A percentile compares a stretch with the other conserved stretches of the same genome.
These are phyloP conservation scores for Amphiura filiformis DNA, from an alignment of 35 echinoderm and acorn worm species.

Conservation along the genomic window DNA sequence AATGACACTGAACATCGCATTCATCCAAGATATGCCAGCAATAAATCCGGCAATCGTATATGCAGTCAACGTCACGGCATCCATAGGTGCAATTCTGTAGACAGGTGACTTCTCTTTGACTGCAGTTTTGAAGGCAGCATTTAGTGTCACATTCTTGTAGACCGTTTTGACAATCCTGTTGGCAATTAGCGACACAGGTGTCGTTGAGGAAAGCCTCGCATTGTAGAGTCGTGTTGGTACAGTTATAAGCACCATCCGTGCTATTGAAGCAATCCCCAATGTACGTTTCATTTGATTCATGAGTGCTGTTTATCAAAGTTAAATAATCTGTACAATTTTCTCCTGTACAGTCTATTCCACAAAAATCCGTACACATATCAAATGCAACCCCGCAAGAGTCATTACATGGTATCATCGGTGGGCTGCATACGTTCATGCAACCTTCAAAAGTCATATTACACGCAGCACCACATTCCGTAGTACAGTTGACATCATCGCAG, in stretches of 20 bases:
- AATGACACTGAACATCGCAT: not conserved
- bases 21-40: not conserved
- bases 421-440: not conserved
- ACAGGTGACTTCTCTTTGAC: not conserved
- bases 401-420: slow-evolving; percentile 7
- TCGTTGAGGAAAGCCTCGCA: not conserved
- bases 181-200: not conserved
- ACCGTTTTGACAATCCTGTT: not conserved
- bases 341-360: not conserved
- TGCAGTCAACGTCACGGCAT: not conserved
- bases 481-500: slow-evolving; percentile 45
- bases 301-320: not conserved
- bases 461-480: not conserved
- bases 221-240: not conserved
- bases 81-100: not conserved
- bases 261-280: not conserved
- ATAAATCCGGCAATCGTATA: not conserved
- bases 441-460: not conserved
- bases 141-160: not conserved
- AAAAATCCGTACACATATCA: not conserved
- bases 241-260: not conserved
- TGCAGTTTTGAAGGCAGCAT: not conserved
- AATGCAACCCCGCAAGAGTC: not conserved
- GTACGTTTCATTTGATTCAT: not conserved
- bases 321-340: slow-evolving; percentile 23